A percentile compares a stretch with the other conserved stretches of the same genome.
phyloP scores from a whole-genome alignment of 1,140 invertebrate species.

The Drosophila busckii region DNA sequence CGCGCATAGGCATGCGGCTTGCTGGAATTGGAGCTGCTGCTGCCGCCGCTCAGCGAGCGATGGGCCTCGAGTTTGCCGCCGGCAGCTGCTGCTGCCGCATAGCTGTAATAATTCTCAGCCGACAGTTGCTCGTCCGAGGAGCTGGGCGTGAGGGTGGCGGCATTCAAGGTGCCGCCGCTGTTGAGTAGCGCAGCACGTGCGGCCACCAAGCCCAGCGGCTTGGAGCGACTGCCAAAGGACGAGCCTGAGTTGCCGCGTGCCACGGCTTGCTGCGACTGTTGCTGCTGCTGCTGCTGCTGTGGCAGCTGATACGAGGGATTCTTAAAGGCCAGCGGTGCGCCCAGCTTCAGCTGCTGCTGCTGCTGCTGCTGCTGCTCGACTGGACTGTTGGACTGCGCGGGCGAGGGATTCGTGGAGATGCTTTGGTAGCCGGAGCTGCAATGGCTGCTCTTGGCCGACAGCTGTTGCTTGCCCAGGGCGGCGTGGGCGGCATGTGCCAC shows the following conservation, averaged over 20 bases:
- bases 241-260: conserved; percentile 6
- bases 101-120: conserved; percentile 67
- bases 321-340: conserved; percentile 88
- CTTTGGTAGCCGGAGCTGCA: conserved; percentile 94
- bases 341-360: conserved; percentile 79
- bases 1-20: conserved; percentile 58
- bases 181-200: conserved; percentile 67
- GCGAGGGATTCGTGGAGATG: conserved; percentile 85
- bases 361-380: conserved; percentile 83
- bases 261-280: conserved; percentile 2
- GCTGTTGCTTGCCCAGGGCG: conserved; percentile 79
- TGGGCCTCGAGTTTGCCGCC: conserved; percentile 64
- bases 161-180: conserved; percentile 51
- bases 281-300: conserved; percentile 9
- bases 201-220: conserved; percentile 58
- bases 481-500: conserved; percentile 63
- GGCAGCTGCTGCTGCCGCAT: conserved; percentile 40
- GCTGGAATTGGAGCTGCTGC: conserved; percentile 68
- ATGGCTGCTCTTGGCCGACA: conserved; percentile 84
- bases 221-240: conserved; percentile 30
- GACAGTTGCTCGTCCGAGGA: conserved; percentile 77
- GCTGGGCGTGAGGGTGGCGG: conserved; percentile 69
- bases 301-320: conserved; percentile 92
- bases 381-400: conserved; percentile 94
- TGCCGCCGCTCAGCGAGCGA: conserved; percentile 80